Evolutionary conservation across 1,140 invertebrate genomes (phyloP).

Genomic region (Zeugodacus cucurbitae): DNA sequence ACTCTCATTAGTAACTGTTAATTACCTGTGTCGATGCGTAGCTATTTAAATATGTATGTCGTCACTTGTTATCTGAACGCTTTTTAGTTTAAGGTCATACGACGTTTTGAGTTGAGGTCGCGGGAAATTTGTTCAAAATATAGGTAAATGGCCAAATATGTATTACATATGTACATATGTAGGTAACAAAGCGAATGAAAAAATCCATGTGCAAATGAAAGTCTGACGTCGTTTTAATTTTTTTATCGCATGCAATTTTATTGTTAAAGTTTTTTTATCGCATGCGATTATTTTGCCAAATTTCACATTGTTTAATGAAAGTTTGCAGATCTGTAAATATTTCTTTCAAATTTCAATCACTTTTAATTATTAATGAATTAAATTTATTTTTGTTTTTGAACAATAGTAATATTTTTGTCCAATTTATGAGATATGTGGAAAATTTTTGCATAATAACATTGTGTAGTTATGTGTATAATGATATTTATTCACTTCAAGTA

Average conservation of each 20-base stretch:
- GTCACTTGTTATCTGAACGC: not conserved
- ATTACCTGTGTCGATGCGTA: not conserved
- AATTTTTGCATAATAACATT: no score
- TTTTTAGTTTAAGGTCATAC: slow-evolving; percentile 14
- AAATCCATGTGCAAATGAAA: no score
- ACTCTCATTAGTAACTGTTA: not conserved
- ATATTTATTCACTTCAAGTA: not conserved
- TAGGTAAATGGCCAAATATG: not conserved
- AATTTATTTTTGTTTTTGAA: no score
- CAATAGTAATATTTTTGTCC: no score
- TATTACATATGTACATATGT: not conserved
- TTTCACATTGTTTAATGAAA: not conserved
- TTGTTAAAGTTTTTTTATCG: not conserved
- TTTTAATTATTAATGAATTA: no score
- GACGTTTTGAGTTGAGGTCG: not conserved
- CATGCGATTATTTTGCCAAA: not conserved
- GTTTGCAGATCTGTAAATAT: no score
- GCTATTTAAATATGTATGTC: not conserved
- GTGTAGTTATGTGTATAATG: no score
- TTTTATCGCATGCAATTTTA: not conserved
- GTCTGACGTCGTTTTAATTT: no score
- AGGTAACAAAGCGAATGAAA: no score
- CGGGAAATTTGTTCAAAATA: not conserved
- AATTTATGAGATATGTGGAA: no score
- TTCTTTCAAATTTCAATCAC: no score